Conservation (phyloP, 2,888 invertebrate species). For the Capitulum mitella region DNA sequence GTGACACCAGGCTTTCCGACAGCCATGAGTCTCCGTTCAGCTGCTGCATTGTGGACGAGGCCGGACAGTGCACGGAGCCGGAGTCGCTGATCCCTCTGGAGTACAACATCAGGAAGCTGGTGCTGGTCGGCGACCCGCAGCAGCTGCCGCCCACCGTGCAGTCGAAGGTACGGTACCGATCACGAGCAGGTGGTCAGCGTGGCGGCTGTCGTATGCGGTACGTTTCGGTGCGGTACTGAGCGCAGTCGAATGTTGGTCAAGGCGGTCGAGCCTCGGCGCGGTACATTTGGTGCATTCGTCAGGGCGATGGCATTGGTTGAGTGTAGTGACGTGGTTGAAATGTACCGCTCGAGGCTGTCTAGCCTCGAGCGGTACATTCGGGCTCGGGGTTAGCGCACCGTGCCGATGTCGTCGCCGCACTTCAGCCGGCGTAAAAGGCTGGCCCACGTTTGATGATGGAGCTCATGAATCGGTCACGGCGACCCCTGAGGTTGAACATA, state of each 20-base stretch:
- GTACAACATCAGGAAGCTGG: constrained; percentile 63
- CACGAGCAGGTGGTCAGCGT: not conserved
- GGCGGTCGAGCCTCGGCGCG: not conserved
- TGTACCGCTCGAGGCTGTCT: too few relatives aligned
- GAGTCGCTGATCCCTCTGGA: constrained; percentile 71
- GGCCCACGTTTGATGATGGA: too few relatives aligned
- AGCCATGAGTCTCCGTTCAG: constrained; percentile 43
- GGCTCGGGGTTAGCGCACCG: too few relatives aligned
- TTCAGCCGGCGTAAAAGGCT: too few relatives aligned
- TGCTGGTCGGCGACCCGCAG: constrained; percentile 79
- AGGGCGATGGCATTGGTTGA: too few relatives aligned
- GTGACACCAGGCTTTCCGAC: not conserved
- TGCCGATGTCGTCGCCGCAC: too few relatives aligned
- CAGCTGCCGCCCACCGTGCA: constrained; percentile 74
- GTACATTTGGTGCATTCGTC: too few relatives aligned
- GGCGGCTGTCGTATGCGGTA: too few relatives aligned
- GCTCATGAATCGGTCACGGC: not conserved
- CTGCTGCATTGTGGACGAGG: constrained; percentile 76
- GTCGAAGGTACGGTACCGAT: constrained; percentile 54
- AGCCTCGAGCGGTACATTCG: too few relatives aligned
- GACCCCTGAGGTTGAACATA: not conserved
- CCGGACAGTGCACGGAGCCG: constrained; percentile 76
- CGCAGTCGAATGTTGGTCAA: not conserved
- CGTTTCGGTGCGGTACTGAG: not conserved
- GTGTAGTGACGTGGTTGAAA: too few relatives aligned